A percentile compares a stretch with the other conserved stretches of the same genome.
Conservation (phyloP, 2,888 invertebrate species). For the Diogma glabrata region DNA sequence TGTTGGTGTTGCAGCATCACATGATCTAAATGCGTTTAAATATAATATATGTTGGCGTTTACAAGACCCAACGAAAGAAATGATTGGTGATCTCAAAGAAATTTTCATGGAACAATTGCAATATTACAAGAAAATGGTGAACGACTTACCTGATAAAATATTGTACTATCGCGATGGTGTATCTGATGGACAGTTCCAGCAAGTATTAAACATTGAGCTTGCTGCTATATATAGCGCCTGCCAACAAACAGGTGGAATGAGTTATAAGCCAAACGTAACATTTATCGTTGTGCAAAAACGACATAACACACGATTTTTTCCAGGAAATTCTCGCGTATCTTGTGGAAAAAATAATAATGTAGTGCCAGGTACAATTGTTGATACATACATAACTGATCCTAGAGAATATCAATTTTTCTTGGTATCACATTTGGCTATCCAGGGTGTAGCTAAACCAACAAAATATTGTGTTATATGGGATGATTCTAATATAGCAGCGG, state of each 20-base stretch:
- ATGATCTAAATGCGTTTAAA: slow-evolving; percentile 49
- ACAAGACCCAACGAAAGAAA: slow-evolving; percentile 61
- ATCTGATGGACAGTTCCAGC: slow-evolving; percentile 67
- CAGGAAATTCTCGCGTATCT: slow-evolving; percentile 33
- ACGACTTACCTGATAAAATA: slow-evolving; percentile 39
- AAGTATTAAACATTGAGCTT: slow-evolving; percentile 42
- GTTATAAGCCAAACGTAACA: slow-evolving; percentile 66
- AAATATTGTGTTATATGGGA: slow-evolving; percentile 79
- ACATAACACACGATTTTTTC: slow-evolving; percentile 72
- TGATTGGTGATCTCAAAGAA: slow-evolving; percentile 58
- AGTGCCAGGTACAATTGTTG: slow-evolving; percentile 79
- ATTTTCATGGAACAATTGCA: slow-evolving; percentile 55
- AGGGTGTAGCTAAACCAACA: slow-evolving; percentile 76
- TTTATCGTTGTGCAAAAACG: slow-evolving; percentile 94
- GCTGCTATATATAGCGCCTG: slow-evolving; percentile 62
- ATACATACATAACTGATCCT: slow-evolving; percentile 73
- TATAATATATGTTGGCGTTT: slow-evolving; percentile 69
- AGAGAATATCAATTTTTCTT: slow-evolving; percentile 82
- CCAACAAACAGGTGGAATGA: slow-evolving; percentile 23
- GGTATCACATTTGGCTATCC: slow-evolving; percentile 57
- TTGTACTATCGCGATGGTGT: slow-evolving; percentile 79
- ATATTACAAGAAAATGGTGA: slow-evolving; percentile 40
- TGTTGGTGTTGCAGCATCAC: slow-evolving; percentile 65
- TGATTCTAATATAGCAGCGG: slow-evolving; percentile 55
- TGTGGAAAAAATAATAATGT: slow-evolving; percentile 58